Base-by-base conservation (phyloP, 2,888 invertebrate species). In the Trichopria drosophilae region DNA sequence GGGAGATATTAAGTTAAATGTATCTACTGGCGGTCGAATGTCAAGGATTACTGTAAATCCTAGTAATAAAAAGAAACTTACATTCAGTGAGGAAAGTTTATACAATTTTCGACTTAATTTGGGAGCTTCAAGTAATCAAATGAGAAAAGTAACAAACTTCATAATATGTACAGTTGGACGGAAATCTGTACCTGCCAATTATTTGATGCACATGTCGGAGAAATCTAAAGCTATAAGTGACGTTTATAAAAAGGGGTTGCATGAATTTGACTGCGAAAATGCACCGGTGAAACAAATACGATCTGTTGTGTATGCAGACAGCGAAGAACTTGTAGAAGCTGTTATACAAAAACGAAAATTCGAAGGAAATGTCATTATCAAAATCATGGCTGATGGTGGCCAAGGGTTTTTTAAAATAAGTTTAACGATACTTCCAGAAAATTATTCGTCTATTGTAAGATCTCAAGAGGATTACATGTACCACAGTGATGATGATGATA, bases 351-450 rank as follows among this genome's bases (percentile, higher is more conserved):
- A 28, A 19, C 43, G 49, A 18, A 42, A 43, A 18, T 35, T 49
- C 12, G 12, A 20, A 20, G 31, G 47, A 13, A 36, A 35, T 20
- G 7, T 19, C 24, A 9, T 13, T 29, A 23, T 49, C 22, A 43
- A 41, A 41, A 29, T 41, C 15, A 41, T 41, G 42, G 29, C 42
- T 31, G 42, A 41, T 28, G 42, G 28, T n/a, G 42, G 42, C 13
- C 44, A 44, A 35, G 44, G 44, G 6, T 44, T 44, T 35, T 44
- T 44, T 13, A 44, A 35, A 24, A 44, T 44, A 13, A 22, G 44
- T 44, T 22, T 44, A 29, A 34, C 44, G 10, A 34, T 44, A 19
- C 18, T 44, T 6, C 44, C 44, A 10, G 44, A 44, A 22, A 20
- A 34, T 35, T 44, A 44, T 20, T 28, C 28, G 13, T 13, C 28